These are phyloP conservation scores for Rhynchomys soricoides DNA, from an alignment of 2,113 vertebrate species.

Conservation along the genomic window DNA sequence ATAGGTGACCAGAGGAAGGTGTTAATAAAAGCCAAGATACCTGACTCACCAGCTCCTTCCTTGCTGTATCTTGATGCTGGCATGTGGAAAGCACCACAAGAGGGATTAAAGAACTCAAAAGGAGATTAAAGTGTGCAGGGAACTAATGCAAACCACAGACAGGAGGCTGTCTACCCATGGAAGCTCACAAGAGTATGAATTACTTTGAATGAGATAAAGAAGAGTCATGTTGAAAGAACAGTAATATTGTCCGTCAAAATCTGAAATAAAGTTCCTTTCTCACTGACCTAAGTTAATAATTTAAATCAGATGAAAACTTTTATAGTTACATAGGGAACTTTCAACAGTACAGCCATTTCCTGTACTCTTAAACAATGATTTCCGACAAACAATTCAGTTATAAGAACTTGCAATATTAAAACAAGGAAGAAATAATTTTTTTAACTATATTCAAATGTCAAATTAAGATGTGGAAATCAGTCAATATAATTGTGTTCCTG, in stretches of 20 bases:
- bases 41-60: neutral
- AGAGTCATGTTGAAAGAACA: neutral
- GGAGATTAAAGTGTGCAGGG: neutral
- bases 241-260: neutral
- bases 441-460: neutral
- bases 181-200: neutral
- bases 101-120: neutral
- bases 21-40: neutral
- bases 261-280: neutral
- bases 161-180: neutral
- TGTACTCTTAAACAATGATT: neutral
- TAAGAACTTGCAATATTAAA: neutral
- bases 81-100: neutral
- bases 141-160: neutral
- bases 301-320: neutral
- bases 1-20: neutral
- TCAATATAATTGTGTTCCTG: neutral
- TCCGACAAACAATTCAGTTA: neutral
- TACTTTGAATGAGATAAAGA: neutral
- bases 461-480: neutral
- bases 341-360: neutral
- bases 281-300: neutral
- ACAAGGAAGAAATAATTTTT: neutral
- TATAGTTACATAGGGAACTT: neutral
- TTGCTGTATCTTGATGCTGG: neutral